Base-by-base conservation (phyloP, 2,797 vertebrate species). In the Semaprochilodus insignis region DNA sequence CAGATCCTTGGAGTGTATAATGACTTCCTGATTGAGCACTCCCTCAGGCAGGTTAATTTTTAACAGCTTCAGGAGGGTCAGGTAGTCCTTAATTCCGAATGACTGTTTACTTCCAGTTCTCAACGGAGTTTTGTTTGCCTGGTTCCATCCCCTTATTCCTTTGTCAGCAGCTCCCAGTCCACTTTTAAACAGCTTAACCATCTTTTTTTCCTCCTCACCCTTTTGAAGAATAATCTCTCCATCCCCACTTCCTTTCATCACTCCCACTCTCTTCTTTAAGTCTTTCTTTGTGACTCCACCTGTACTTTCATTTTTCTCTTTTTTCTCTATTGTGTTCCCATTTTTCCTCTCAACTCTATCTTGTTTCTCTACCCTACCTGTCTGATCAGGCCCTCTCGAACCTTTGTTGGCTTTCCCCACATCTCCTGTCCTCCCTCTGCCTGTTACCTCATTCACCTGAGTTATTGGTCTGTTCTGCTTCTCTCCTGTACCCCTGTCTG, bases 41-140 rank as follows among this genome's bases (percentile, higher is more conserved):
- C 85, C 86, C 1, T 74, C 59, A 13, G 86, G 89, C 48, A 90
- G 63, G 44, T 6, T 79, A 31, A 90, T 83, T 0, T 10, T n/a
- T 34, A 87, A 48, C 48, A 65, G 51, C 70, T 81, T 82, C 36
- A 88, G 69, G 31, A 90, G 81, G 60, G 77, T 31, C 31, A 77
- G 78, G 44, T 85, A 82, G 74, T 88, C 86, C 21, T 57, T 77
- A 14, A 48, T 34, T 59, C 34, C 40, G 21, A 80, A 40, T 16
- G 11, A 73, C 36, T 73, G 27, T 44, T 27, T 48, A 7, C 52
- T 70, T 44, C 34, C 36, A 34, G 25, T 69, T 79, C 21, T 69
- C 34, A 6, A 13, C 2, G 6, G 17, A 7, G 7, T 51, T 34
- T 70, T 70, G 48, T 62, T 21, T 62, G 40, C 15, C 11, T 63